Percentiles rank a stretch among this genome's conserved stretches.
Conservation (phyloP, 2,797 vertebrate genomes). For the Peromyscus melanophrys region DNA sequence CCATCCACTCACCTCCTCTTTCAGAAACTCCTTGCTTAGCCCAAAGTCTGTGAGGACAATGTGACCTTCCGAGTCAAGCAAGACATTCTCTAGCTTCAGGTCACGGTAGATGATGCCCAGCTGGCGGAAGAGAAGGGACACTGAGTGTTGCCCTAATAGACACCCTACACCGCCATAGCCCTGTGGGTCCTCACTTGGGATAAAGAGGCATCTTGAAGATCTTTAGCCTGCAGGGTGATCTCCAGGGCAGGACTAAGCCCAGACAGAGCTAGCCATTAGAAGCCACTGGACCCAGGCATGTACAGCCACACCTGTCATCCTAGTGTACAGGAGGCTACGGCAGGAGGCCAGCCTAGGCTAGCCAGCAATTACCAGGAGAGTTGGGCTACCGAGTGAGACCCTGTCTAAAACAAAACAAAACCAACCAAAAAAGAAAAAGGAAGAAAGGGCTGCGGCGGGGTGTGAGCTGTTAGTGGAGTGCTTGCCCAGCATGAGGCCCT, state of each 20-base stretch:
- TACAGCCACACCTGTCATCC: neutral
- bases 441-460: too few species aligned
- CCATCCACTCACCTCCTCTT: conserved; percentile 91
- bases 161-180: neutral
- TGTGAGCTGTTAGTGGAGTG: neutral
- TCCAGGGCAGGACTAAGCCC: neutral
- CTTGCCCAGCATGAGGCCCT: neutral
- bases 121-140: conserved; percentile 83
- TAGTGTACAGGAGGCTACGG: neutral
- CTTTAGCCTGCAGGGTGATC: neutral
- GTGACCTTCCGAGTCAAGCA: conserved; percentile 95
- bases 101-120: conserved; percentile 96
- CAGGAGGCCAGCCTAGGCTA: neutral
- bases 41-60: conserved; percentile 97
- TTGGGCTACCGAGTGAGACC: neutral
- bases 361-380: neutral
- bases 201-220: neutral
- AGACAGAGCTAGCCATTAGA: neutral
- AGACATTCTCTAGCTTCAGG: conserved; percentile 97
- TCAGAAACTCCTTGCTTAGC: conserved; percentile 96
- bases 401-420: neutral
- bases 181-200: neutral
- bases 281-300: neutral
- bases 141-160: neutral
- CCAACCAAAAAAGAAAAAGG: neutral